Evolutionary conservation across 1,140 invertebrate species (phyloP), one percentile per base, ranked within the genome.

Genomic region (Drosophila pruinosa): DNA sequence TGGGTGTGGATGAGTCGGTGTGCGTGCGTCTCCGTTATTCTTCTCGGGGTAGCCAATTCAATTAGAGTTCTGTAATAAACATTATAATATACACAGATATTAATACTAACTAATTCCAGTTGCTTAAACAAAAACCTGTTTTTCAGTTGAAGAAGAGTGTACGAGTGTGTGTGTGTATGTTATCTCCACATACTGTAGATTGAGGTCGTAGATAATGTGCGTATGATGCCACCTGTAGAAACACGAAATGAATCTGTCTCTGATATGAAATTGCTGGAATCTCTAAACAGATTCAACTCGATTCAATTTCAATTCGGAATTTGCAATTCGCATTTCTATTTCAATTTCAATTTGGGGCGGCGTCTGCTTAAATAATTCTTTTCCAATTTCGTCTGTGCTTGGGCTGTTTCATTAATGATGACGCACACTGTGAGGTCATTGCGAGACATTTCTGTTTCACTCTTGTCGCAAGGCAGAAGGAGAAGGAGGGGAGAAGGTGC

Each of bases 381-480:
- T 41, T 45, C 63, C 71, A 47, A 73, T 53, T 72, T 45, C 15
- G 28, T 26, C 61, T 75, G 57, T 80, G 36, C 67, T 38, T 59
- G 17, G 22, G 53, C 24, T 61, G 53, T 61, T 69, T 85, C 78
- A 82, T 71, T 71, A 88, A 65, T 64, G 77, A 86, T 86, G 81
- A 85, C 81, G 81, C 80, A 83, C 70, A 67, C 71, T 62, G 81
- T 85, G 81, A 86, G 81, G 70, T 86, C 81, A 85, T 79, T 62
- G 67, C 50, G 48, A 73, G 63, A 52, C 62, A 70, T 56, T 56
- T 64, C 21, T 26, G 41, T 65, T 22, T 50, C 39, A 48, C 53
- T 63, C 39, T 43, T 74, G 58, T 34, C 19, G 48, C 34, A 10
- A 15, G 7, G 38, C 7, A 14, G 12, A 15, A n/a, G 26, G 52